A percentile compares a stretch with the other conserved stretches of the same genome.
These are phyloP conservation scores for Bombus waltoni DNA, from an alignment of 1,140 invertebrate genomes.

Conservation along the genomic window DNA sequence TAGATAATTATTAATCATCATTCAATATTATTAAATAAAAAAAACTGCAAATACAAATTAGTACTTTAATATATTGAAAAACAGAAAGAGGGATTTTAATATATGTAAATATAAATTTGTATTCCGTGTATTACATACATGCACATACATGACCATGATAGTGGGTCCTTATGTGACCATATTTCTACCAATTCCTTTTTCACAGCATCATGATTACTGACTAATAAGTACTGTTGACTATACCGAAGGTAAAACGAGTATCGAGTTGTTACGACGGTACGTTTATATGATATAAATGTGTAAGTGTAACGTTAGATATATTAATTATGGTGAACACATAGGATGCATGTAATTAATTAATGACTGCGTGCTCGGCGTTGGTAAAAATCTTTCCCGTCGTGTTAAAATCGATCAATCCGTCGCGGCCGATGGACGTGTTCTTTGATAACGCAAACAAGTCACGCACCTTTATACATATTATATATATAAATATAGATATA, in stretches of 20 bases:
- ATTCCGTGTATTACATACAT: not conserved
- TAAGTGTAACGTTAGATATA: slow-evolving; percentile 63
- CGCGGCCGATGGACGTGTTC: not conserved
- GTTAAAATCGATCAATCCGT: not conserved
- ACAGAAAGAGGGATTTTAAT: no score
- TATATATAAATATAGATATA: slow-evolving; percentile 47
- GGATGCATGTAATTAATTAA: slow-evolving; percentile 66
- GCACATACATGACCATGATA: no score
- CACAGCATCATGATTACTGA: no score
- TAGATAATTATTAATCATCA: not conserved
- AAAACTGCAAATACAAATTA: no score
- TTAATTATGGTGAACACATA: slow-evolving; percentile 52
- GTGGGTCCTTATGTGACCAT: no score
- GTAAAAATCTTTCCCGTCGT: not conserved
- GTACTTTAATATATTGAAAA: no score
- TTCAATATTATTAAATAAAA: not conserved
- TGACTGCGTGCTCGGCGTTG: not conserved
- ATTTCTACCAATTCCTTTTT: not conserved
- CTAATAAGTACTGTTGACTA: not conserved
- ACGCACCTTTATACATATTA: slow-evolving; percentile 40
- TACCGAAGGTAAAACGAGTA: slow-evolving; percentile 55
- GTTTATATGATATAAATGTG: slow-evolving; percentile 59
- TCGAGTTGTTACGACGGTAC: slow-evolving; percentile 60
- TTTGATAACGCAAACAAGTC: not conserved
- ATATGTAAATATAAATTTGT: not conserved